Base-by-base conservation (phyloP, 2,888 invertebrate genomes). In the Amiota minor region DNA sequence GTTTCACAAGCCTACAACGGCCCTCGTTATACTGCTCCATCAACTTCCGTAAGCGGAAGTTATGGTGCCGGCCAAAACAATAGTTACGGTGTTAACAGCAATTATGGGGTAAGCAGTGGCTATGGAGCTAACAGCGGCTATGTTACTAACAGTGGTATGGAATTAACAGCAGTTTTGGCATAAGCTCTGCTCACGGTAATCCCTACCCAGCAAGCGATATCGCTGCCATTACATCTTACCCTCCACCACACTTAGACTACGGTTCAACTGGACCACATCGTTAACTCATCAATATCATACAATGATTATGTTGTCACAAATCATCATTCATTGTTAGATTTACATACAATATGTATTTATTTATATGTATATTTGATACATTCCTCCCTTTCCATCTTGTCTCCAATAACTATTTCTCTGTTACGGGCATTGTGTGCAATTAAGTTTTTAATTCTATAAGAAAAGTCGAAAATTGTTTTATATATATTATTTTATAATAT, bases 151-250 rank as follows among this genome's bases (percentile, higher is more conserved):
- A 64, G 72, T 9, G 73, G 75, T 14, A 71, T 35, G 72, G 75
- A 46, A 61, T 72, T 46, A 70, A 72, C 46, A 47, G 23, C 46
- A 71, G 71, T n/a, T 68, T 47, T 12, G 62, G 62, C 53, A 65
- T 62, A 6, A 73, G 77, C 16, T 67, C 72, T 18, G 59, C 71
- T 23, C 47, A 68, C 45, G 56, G 70, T 23, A 46, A 20, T 16
- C 56, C 72, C 12, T 71, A 76, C 12, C 78, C 72, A 67, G 73
- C 78, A 12, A 81, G 79, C 45, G 80, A 79, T 9, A 59, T 59
- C 23, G 69, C 16, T 74, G 78, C 9, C 74, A 74, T 70, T 79
- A 72, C 64, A 59, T 14, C 64, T 68, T 65, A 49, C 47, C 18
- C 65, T 49, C 10, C 20, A 20, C 49, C 65, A n/a, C 65, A 18